phyloP scores from a whole-genome alignment of 1,140 invertebrate genomes.

The Notospermus geniculatus region DNA sequence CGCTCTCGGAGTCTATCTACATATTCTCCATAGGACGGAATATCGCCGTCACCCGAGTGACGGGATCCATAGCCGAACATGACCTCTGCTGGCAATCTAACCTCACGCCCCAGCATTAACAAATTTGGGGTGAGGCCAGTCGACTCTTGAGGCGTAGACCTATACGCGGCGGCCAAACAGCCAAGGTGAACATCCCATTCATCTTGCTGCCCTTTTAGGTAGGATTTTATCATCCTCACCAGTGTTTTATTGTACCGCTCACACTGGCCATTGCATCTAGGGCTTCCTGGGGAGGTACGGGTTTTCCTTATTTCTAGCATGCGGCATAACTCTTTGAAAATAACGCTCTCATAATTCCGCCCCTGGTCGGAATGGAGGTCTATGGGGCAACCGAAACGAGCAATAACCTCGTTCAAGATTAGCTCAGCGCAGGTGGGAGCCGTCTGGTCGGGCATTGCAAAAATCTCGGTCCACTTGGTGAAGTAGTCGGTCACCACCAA shows the following conservation, averaged over 20 bases:
- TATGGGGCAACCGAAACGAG: slow-evolving; percentile 28
- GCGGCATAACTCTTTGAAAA: slow-evolving; percentile 11
- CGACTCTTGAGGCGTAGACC: slow-evolving; percentile 1
- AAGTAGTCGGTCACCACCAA: slow-evolving; percentile 35
- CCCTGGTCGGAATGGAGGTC: slow-evolving; percentile 32
- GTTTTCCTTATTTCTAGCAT: slow-evolving; percentile 10
- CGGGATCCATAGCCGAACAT: too few species aligned
- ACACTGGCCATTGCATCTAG: slow-evolving; percentile 6
- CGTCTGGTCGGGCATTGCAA: slow-evolving; percentile 30
- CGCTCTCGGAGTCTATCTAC: too few species aligned
- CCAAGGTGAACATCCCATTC: slow-evolving; percentile 7
- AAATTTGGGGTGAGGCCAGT: neutral
- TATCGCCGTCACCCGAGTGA: too few species aligned
- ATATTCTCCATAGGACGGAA: too few species aligned
- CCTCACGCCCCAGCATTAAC: neutral
- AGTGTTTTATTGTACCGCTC: slow-evolving; percentile 13
- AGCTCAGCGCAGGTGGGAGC: slow-evolving; percentile 26
- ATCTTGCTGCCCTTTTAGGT: slow-evolving; percentile 1
- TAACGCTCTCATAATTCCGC: neutral
- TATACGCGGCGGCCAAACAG: slow-evolving; percentile 1
- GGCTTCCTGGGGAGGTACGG: neutral
- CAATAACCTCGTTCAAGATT: slow-evolving; percentile 30
- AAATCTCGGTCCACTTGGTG: slow-evolving; percentile 28
- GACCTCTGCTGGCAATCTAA: neutral
- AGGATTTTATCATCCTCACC: slow-evolving; percentile 9